Conservation (phyloP, 1,140 invertebrate genomes). For the Oppia nitens region DNA sequence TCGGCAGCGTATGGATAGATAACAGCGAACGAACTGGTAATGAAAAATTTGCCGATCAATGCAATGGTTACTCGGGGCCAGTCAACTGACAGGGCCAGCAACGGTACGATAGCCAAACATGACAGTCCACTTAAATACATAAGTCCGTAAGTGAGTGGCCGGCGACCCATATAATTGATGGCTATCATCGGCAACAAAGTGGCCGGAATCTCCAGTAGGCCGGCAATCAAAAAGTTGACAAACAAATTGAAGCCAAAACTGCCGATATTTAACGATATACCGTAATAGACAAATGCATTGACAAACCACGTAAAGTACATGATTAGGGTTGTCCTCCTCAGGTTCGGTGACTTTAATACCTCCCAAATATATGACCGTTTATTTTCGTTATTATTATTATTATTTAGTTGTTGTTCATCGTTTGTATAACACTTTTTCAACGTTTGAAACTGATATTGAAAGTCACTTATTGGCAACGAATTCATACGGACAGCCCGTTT, state of each 20-base stretch:
- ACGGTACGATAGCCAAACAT: slow-evolving; percentile 30
- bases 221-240: slow-evolving; percentile 54
- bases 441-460: neutral
- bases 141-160: slow-evolving; percentile 20
- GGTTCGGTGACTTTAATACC: slow-evolving; percentile 10
- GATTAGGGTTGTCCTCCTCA: slow-evolving; percentile 18
- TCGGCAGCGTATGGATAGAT: too few species aligned
- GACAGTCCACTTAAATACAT: slow-evolving; percentile 22
- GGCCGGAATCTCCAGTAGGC: slow-evolving; percentile 54
- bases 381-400: neutral
- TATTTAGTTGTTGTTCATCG: neutral
- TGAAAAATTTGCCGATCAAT: too few species aligned
- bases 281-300: slow-evolving; percentile 60
- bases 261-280: slow-evolving; percentile 56
- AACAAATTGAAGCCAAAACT: slow-evolving; percentile 53
- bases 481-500: slow-evolving; percentile 2
- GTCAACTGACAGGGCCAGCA: neutral
- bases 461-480: neutral
- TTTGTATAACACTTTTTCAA: slow-evolving; percentile 9
- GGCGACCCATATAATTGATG: slow-evolving; percentile 27
- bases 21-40: too few species aligned
- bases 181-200: slow-evolving; percentile 49
- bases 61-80: slow-evolving; percentile 38
- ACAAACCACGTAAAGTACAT: slow-evolving; percentile 36
- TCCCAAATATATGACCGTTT: too few species aligned